Evolutionary conservation across 2,888 invertebrate species (phyloP), one percentile per base, ranked within the genome.

Genomic region (Enchytraeus crypticus): DNA sequence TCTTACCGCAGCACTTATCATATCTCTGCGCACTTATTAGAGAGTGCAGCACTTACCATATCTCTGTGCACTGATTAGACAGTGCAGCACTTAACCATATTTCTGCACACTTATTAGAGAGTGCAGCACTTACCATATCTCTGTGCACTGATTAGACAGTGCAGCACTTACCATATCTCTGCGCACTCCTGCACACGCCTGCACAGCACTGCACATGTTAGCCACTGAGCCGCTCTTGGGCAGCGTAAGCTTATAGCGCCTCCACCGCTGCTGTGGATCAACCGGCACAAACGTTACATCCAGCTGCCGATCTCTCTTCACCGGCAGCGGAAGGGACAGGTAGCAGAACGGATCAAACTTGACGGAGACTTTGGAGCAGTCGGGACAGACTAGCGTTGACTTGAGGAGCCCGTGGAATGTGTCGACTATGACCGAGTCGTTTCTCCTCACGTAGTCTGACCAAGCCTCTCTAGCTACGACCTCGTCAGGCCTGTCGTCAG

Each of bases 301-400:
- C 32, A 82, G 73, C 47, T 77, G 75, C 34, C 80, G 69, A 61
- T 83, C 82, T 62, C 79, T 80, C 66, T 81, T 80, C 43, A 73
- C 69, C 2, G 77, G 77, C 34, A 78, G 66, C 8, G 84, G 84
- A 58, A 84, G 72, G 1, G 83, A 83, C 8, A 84, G 76, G 71
- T 82, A 83, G 72, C 83, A 83, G 70, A 83, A 83, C 2, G 84
- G 84, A 71, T 84, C 84, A 75, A 84, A 84, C 29, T 83, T 84
- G 54, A 84, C 81, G 18, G 83, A 83, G 30, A 83, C 77, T 72
- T 83, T 82, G 51, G 72, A 64, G 71, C 84, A 84, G 49, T 81
- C 81, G 0, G 83, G 83, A 71, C 84, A 84, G 29, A 82, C 79
- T 14, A 84, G 76, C 1, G 83, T 83, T 1, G 83, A 83, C 72